phyloP scores from a whole-genome alignment of 1,140 invertebrate species.

The Heliconius hewitsoni region DNA sequence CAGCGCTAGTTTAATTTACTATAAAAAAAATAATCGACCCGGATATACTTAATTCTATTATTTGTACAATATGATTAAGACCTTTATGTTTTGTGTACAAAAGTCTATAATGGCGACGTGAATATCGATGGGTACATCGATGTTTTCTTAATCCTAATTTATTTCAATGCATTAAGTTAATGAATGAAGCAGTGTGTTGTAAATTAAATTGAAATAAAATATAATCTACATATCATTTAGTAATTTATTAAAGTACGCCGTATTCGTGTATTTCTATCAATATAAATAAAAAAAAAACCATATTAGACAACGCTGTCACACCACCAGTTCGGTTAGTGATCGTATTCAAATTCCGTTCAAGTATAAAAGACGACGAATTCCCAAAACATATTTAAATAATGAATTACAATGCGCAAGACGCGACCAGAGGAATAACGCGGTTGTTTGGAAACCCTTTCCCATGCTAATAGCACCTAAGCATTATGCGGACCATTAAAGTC shows the following conservation, averaged over 20 bases:
- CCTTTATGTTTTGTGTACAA: background rate
- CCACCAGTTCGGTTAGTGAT: background rate
- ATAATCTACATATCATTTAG: background rate
- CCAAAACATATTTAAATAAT: slow-evolving; percentile 53
- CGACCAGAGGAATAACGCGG: slow-evolving; percentile 47
- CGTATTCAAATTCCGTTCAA: slow-evolving; percentile 34
- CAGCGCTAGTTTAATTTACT: slow-evolving; percentile 5
- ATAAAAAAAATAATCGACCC: slow-evolving; percentile 12
- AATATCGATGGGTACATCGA: background rate
- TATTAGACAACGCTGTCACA: background rate
- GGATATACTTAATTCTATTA: slow-evolving; percentile 2
- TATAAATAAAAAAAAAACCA: background rate
- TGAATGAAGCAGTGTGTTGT: background rate
- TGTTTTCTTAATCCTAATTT: background rate
- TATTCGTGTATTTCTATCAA: background rate
- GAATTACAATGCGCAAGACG: slow-evolving; percentile 47
- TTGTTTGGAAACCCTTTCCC: slow-evolving; percentile 40
- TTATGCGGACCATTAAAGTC: background rate
- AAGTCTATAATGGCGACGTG: background rate
- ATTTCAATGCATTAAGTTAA: background rate
- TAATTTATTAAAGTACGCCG: background rate
- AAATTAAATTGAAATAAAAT: background rate
- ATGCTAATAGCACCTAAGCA: slow-evolving; percentile 23
- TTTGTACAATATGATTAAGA: slow-evolving; percentile 14
- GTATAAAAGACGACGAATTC: slow-evolving; percentile 45